Percentiles rank a stretch among this genome's conserved stretches.
Evolutionary conservation across 2,888 invertebrate species (phyloP).

Genomic region (Willowsia nigromaculata): DNA sequence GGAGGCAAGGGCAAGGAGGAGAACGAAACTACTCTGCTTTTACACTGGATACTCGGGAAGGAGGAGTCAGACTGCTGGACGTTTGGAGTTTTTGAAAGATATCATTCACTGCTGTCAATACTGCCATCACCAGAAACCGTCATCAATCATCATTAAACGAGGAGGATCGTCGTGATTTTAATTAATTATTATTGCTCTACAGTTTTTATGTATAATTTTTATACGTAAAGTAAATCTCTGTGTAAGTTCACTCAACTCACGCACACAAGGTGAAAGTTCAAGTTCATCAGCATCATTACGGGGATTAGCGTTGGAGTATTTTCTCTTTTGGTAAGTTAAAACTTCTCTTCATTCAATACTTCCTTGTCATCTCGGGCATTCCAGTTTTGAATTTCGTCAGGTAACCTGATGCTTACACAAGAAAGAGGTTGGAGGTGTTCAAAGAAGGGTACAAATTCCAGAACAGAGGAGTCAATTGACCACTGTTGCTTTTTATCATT

Average conservation of each 20-base stretch:
- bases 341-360: not conserved
- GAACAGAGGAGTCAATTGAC: not conserved
- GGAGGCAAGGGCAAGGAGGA: too few species aligned
- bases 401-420: constrained; percentile 13
- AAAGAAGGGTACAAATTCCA: not conserved
- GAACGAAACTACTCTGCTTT: too few species aligned
- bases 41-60: too few species aligned
- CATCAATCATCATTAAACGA: not conserved
- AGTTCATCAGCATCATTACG: constrained; percentile 14
- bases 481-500: not conserved
- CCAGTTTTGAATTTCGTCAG: not conserved
- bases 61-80: not conserved
- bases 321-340: constrained; percentile 44
- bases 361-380: not conserved
- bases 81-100: not conserved
- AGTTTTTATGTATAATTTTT: not conserved
- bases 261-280: constrained; percentile 14
- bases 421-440: not conserved
- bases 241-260: constrained; percentile 6
- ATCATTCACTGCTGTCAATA: not conserved
- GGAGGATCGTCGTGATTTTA: not conserved
- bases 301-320: constrained; percentile 51
- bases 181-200: not conserved
- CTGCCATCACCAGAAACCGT: not conserved
- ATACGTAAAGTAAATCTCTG: not conserved